A percentile compares a stretch with the other conserved stretches of the same genome.
phyloP scores from a whole-genome alignment of 2,113 vertebrate genomes.

The Piaya cayana region DNA sequence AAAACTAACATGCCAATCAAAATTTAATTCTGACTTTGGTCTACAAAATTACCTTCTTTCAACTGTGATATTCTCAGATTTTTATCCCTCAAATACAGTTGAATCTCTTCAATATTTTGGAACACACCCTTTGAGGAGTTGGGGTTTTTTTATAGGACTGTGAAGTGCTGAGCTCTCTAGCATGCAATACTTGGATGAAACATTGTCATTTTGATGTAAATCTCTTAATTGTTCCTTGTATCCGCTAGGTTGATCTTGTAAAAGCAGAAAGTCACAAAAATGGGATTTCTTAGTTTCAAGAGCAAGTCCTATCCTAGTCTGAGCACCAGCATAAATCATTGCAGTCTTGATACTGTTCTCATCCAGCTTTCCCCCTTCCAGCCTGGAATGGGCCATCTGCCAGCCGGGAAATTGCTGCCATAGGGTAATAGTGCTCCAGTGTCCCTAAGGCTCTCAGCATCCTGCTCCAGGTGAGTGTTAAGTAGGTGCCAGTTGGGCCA shows the following conservation, averaged over 20 bases:
- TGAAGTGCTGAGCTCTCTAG: not conserved
- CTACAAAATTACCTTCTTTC: not conserved
- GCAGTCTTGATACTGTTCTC: not conserved
- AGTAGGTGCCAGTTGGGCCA: not conserved
- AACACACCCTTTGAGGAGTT: not conserved
- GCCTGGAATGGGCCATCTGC: not conserved
- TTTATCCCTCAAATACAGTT: not conserved
- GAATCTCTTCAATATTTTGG: not conserved
- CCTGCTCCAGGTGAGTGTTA: not conserved
- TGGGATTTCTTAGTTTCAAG: not conserved
- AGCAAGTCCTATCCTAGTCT: not conserved
- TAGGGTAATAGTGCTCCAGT: not conserved
- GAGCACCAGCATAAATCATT: not conserved
- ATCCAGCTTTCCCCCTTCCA: not conserved
- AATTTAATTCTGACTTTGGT: not conserved
- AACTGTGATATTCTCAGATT: not conserved
- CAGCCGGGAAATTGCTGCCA: not conserved
- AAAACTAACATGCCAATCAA: not conserved
- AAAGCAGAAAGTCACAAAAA: not conserved
- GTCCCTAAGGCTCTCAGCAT: not conserved
- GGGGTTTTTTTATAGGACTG: not conserved
- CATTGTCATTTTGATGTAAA: not conserved
- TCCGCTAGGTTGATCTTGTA: not conserved
- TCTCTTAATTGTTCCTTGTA: not conserved
- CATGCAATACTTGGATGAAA: accelerated